Evolutionary conservation across 2,113 vertebrate genomes (phyloP), one percentile per base, ranked within the genome.

Genomic region (Limanda limanda): DNA sequence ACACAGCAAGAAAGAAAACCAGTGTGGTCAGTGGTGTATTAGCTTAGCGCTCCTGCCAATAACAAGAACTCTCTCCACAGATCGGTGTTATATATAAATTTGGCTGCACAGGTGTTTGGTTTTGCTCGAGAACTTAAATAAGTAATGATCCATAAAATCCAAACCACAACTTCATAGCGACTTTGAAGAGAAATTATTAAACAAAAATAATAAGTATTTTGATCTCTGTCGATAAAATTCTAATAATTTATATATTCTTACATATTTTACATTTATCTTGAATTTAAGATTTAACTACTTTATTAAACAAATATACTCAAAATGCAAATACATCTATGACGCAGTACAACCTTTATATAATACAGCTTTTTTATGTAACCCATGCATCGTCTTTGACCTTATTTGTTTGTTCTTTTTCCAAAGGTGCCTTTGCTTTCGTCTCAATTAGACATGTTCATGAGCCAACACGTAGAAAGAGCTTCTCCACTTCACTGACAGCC

Each of bases 381-480:
- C 48, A 1, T 48, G 12, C 37, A 47, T 6, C 10, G 2, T 35
- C 40, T 73, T 45, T 52, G 35, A 55, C 66, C 52, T 71, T 31
- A 2, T 65, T 68, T 51, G 24, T 23, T 13, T 54, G 18, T 56
- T 73, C 4, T 18, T 59, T 18, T 74, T 69, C 45, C 74, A 62
- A 54, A 27, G 37, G 48, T 40, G 25, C 37, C 18, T 64, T 64
- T 68, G 3, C 9, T 45, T 76, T 61, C 61, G 45, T 45, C 82
- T 76, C 67, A 79, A 64, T 89, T 80, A 78, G 62, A 70, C 42
- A 24, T 84, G 31, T 83, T 87, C 79, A 84, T 56, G 23, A 82
- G 81, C 61, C 56, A 62, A 21, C 71, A 63, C 31, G 31, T 31
- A 31, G 6, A 58, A 37, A 71, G 66, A 62, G 20, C 52, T 55